Base-by-base conservation (phyloP, 2,113 vertebrate species). In the Bubo bubo region DNA sequence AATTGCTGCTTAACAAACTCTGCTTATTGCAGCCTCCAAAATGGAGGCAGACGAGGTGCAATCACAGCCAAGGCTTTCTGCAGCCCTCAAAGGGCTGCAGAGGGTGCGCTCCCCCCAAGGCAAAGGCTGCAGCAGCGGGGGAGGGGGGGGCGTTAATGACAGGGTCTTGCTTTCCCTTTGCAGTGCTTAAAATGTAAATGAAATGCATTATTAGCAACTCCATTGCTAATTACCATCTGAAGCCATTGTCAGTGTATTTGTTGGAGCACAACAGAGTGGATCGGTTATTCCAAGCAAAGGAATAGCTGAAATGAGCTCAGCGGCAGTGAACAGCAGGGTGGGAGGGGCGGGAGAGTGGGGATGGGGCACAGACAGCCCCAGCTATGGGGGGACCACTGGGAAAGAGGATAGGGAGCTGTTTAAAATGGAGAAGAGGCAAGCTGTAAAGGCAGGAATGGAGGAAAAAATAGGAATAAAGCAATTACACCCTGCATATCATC, bases 121-220 rank as follows among this genome's bases (percentile, higher is more conserved):
- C 85, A 72, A 63, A 75, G 63, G 74, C 90, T 86, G 45, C 7
- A 2, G 56, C 1, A 4, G 23, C 4, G 9, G 45, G 45, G 45
- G 19, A 12, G 23, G 3, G 6, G 23, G 21, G 66, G 21, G 12
- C 66, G 45, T 37, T 28, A 62, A 71, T 86, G 86, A 45, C 91
- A 90, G 77, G 63, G 72, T 74, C 95, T 64, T 24, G 71, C 95
- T 95, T 90, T 91, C 41, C 80, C 96, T 88, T 90, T 43, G 96
- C 97, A 94, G 97, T 47, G n/a, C 97, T 98, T 98, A 96, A 98
- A 98, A 98, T 98, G 98, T 95, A 98, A 98, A 98, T 98, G 93
- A 70, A 95, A 97, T 90, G 88, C 83, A 90, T 97, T 98, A 98
- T 98, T 98, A 98, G 98, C 98, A 96, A 93, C 97, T 92, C 94